Conservation (phyloP, 2,797 vertebrate genomes). For the Steatocranus sp. region DNA sequence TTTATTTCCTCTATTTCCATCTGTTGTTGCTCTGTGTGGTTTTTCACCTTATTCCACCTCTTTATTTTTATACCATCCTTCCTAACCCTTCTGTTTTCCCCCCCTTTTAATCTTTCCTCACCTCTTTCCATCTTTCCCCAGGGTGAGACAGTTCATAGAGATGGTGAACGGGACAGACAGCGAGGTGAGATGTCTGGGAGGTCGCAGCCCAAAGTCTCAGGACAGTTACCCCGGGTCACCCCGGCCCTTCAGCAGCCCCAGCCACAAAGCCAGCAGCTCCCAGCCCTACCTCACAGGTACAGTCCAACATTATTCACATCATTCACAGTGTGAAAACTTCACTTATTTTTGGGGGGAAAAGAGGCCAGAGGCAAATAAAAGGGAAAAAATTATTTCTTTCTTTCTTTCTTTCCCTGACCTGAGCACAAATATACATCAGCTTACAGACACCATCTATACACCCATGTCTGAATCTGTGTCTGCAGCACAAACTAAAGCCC, state of each 20-base stretch:
- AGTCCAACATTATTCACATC: not conserved
- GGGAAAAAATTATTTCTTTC: accelerated
- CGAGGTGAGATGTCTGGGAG: conserved; percentile 90
- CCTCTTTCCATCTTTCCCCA: conserved; percentile 29
- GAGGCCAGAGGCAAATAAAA: not conserved
- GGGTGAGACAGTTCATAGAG: conserved; percentile 97
- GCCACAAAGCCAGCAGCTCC: conserved; percentile 84
- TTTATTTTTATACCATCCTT: not conserved
- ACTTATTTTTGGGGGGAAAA: not conserved
- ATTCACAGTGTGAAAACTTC: not conserved
- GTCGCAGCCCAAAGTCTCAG: conserved; percentile 94
- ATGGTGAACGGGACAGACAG: conserved; percentile 99
- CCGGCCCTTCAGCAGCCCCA: conserved; percentile 87
- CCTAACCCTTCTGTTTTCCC: not conserved
- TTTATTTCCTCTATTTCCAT: not conserved
- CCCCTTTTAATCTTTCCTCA: not conserved
- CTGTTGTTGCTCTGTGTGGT: not conserved
- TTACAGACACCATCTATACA: not conserved
- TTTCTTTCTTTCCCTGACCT: accelerated
- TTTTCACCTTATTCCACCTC: not conserved
- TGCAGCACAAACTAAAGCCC: not conserved
- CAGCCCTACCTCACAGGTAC: conserved; percentile 82
- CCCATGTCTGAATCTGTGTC: not conserved
- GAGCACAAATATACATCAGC: not conserved
- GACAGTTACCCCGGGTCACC: conserved; percentile 94